Conservation (phyloP, 2,888 invertebrate species). For the Epiperipatus broadwayi region DNA sequence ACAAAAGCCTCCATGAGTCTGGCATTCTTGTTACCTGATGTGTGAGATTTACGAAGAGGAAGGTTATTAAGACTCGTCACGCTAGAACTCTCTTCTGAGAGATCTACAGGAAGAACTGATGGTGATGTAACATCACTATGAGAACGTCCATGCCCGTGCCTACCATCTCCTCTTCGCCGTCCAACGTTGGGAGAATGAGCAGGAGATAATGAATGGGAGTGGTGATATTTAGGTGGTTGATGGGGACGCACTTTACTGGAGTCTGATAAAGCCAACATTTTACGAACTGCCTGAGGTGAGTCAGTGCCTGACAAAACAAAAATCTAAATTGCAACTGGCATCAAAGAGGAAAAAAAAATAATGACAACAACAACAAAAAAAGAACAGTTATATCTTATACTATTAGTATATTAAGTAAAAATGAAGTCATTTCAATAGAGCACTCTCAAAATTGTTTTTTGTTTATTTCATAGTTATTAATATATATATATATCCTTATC, state of each 20-base stretch:
- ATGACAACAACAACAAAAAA: no score
- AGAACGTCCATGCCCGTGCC: constrained; percentile 52
- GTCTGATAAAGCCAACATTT: constrained; percentile 62
- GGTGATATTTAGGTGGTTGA: constrained; percentile 46
- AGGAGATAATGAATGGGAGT: constrained; percentile 33
- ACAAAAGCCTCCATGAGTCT: neutral
- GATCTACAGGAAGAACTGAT: constrained; percentile 49
- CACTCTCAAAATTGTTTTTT: no score
- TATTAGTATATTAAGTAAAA: no score
- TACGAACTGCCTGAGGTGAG: constrained; percentile 89
- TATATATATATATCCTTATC: no score
- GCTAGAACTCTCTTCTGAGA: constrained; percentile 84
- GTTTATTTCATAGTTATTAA: no score
- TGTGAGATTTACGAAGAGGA: constrained; percentile 55
- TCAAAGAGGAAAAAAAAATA: no score
- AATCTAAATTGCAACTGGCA: constrained; percentile 14
- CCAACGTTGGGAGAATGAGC: constrained; percentile 22
- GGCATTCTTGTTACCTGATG: constrained; percentile 23
- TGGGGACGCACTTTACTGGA: constrained; percentile 56
- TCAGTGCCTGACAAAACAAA: constrained; percentile 46
- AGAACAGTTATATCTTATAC: no score
- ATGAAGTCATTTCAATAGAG: no score
- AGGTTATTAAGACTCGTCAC: constrained; percentile 78
- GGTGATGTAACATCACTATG: constrained; percentile 68
- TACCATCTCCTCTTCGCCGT: constrained; percentile 27